Evolutionary conservation across 2,797 vertebrate species (phyloP), one percentile per base, ranked within the genome.

Genomic region (Helicolenus hilgendorfi): DNA sequence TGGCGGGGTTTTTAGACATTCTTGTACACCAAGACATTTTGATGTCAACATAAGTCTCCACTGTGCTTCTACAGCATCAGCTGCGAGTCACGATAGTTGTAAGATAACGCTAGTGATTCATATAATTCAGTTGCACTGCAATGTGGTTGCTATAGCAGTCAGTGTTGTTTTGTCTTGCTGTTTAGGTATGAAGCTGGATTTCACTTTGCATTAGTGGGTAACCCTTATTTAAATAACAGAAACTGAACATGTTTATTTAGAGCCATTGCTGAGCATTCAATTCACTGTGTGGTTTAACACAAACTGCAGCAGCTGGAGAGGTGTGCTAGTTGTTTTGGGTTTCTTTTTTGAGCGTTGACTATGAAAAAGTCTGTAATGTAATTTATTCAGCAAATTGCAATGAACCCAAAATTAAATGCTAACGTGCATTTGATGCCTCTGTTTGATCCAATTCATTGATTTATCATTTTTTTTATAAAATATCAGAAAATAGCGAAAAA

Each of bases 151-250:
- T 45, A 8, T 49, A 22, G 26, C 26, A 64, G 36, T 41, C 64
- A 41, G n/a, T 31, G 13, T 69, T 81, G 41, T 60, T 65, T 68
- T 38, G 8, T 2, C 20, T 67, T 56, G 15, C 18, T 59, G 26
- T 67, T 60, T 13, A 74, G 55, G 24, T 58, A 58, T 78, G 22
- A 79, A 64, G 55, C 24, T 31, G 33, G 26, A 72, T 86, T 91
- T 84, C 33, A 83, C 41, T 72, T 79, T 76, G n/a, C 13, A 58
- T 41, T 38, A 11, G 4, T 67, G 45, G 11, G 22, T 6, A 70
- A 63, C 3, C 10, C 20, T 62, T 45, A 49, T 74, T 33, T 79
- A 58, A 76, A 68, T 55, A 62, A 56, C 3, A 36, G 3, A 11
- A 58, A 4, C 24, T 58, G 45, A 63, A 35, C 4, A 18, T 36